Conservation (phyloP, 2,888 invertebrate species). For the Meiosimyza decipiens region DNA sequence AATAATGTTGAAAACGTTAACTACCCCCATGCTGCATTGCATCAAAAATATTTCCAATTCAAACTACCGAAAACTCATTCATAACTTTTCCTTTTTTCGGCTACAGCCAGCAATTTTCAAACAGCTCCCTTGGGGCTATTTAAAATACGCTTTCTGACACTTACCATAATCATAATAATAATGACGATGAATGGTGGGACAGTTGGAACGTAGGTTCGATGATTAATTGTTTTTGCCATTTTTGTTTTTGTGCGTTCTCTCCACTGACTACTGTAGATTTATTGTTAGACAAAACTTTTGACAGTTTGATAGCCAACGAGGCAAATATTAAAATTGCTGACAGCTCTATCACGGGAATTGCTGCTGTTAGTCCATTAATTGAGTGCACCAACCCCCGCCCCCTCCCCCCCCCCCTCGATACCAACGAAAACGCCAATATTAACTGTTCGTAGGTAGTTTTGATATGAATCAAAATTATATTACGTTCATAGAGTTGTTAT, state of each 20-base stretch:
- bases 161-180: constrained; percentile 17
- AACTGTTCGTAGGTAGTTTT: too few species aligned
- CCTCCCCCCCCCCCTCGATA: not conserved
- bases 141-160: constrained; percentile 13
- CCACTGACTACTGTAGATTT: not conserved
- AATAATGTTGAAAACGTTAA: too few species aligned
- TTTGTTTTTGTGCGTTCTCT: not conserved
- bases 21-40: too few species aligned
- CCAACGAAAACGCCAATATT: not conserved
- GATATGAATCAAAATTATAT: too few species aligned
- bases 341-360: constrained; percentile 21
- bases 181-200: not conserved
- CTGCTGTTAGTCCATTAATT: not conserved
- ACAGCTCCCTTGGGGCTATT: not conserved
- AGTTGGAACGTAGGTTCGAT: not conserved
- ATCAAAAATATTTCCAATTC: too few species aligned
- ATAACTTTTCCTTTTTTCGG: too few species aligned
- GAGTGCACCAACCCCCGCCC: not conserved
- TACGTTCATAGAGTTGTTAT: too few species aligned
- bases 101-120: not conserved
- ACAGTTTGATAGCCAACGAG: constrained; percentile 12
- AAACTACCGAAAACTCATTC: too few species aligned
- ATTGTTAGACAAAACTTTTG: constrained; percentile 10
- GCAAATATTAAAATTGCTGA: constrained; percentile 26
- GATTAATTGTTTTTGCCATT: constrained; percentile 24